These are phyloP conservation scores for Salpingus planirostris DNA, from an alignment of 2,888 invertebrate species.

Conservation along the genomic window DNA sequence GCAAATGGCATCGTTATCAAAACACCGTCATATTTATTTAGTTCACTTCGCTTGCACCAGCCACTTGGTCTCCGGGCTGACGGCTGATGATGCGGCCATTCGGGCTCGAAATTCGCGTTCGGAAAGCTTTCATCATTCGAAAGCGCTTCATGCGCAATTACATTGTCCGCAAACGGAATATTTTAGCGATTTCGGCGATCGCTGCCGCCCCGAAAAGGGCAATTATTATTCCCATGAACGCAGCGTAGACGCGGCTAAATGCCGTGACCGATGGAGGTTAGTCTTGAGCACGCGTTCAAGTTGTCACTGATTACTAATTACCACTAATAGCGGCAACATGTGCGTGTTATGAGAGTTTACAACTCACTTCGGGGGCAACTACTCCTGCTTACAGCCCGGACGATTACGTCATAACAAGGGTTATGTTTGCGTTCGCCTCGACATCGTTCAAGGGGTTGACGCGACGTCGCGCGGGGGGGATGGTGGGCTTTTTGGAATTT, in stretches of 20 bases:
- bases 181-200: slow-evolving; percentile 1
- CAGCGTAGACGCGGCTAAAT: background rate
- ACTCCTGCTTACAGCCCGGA: slow-evolving; percentile 27
- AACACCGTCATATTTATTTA: slow-evolving; percentile 23
- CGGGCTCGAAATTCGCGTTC: slow-evolving; percentile 3
- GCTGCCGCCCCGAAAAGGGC: background rate
- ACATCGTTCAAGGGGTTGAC: no score
- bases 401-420: slow-evolving; percentile 31
- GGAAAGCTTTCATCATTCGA: slow-evolving; percentile 6
- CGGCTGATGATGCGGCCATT: no score
- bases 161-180: slow-evolving; percentile 1
- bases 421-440: slow-evolving; percentile 23
- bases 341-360: slow-evolving; percentile 40
- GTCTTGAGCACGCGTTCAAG: slow-evolving; percentile 31
- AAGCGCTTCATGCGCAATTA: slow-evolving; percentile 6
- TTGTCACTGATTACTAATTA: slow-evolving; percentile 41
- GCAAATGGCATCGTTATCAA: slow-evolving; percentile 21
- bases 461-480: no score
- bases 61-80: slow-evolving; percentile 20
- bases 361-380: slow-evolving; percentile 32
- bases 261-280: slow-evolving; percentile 11
- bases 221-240: background rate
- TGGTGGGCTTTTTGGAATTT: no score
- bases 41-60: slow-evolving; percentile 19
- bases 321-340: slow-evolving; percentile 39